phyloP scores from a whole-genome alignment of 2,888 invertebrate genomes.

The Germaria angustata region DNA sequence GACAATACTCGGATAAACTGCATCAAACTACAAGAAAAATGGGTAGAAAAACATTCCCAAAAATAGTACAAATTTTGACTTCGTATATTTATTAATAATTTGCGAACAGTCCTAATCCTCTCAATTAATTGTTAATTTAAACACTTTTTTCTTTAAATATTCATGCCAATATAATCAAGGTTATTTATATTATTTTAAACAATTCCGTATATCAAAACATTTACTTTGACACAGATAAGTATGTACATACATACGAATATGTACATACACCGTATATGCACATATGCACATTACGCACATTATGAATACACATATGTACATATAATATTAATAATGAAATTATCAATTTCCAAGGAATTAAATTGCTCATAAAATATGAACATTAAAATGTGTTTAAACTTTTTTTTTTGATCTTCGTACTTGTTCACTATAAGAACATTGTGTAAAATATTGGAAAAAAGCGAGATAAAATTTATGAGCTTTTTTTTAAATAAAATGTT shows the following conservation, averaged over 20 bases:
- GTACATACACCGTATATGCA: background rate
- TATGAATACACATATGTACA: background rate
- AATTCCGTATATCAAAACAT: background rate
- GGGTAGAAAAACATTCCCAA: too few relatives aligned
- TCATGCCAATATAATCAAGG: conserved; percentile 28
- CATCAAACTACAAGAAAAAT: too few relatives aligned
- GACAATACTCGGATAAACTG: too few relatives aligned
- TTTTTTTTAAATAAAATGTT: background rate
- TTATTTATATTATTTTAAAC: background rate
- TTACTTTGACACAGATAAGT: background rate
- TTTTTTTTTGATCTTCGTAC: background rate
- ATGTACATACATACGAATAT: background rate
- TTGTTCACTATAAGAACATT: conserved; percentile 4
- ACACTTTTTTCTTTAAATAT: background rate
- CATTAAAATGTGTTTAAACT: conserved; percentile 16
- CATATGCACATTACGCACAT: conserved; percentile 6
- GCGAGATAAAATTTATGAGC: conserved; percentile 25
- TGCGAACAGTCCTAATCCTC: too few relatives aligned
- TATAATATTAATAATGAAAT: conserved; percentile 15
- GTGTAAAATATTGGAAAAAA: conserved; percentile 5
- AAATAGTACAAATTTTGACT: too few relatives aligned
- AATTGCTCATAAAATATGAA: conserved; percentile 45
- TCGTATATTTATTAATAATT: too few relatives aligned
- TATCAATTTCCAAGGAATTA: conserved; percentile 54
- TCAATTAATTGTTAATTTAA: too few relatives aligned